A percentile compares a stretch with the other conserved stretches of the same genome.
Evolutionary conservation across 2,888 invertebrate genomes (phyloP).

Genomic region (Chrysopilus asiliformis): DNA sequence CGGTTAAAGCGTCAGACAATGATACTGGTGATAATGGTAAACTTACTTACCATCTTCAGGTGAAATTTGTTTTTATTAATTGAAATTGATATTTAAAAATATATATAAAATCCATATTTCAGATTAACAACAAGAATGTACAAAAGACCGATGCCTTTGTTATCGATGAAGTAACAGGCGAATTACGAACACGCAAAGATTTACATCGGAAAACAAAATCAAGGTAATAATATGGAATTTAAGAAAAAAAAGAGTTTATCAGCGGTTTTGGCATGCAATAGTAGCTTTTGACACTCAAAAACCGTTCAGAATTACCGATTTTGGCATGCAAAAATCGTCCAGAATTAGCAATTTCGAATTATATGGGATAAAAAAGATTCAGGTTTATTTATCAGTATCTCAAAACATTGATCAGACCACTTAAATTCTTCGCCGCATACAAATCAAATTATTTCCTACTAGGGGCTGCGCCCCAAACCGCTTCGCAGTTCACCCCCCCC

Average conservation of each 20-base stretch:
- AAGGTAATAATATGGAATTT: conserved; percentile 24
- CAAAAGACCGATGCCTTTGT: conserved; percentile 72
- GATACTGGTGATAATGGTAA: conserved; percentile 74
- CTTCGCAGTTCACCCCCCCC: too few relatives aligned
- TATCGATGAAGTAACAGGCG: conserved; percentile 65
- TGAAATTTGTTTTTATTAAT: conserved; percentile 21
- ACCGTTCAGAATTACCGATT: too few relatives aligned
- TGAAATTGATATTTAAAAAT: background rate
- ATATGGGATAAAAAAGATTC: too few relatives aligned
- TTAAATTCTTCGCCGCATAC: background rate
- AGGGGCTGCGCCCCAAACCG: too few relatives aligned
- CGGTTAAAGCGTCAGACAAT: conserved; percentile 67
- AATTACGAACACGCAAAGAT: conserved; percentile 62
- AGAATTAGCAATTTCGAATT: too few relatives aligned
- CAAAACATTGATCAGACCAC: conserved; percentile 1
- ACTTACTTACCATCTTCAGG: conserved; percentile 70
- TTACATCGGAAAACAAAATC: conserved; percentile 63
- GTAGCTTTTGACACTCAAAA: too few relatives aligned
- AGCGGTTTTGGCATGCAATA: too few relatives aligned
- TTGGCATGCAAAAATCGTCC: too few relatives aligned
- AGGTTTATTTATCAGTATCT: too few relatives aligned
- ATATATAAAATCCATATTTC: background rate
- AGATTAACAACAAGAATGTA: conserved; percentile 47
- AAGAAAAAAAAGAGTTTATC: too few relatives aligned
- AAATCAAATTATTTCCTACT: too few relatives aligned